Base-by-base conservation (phyloP, 1,140 invertebrate species). In the Teleopsis dalmanni region DNA sequence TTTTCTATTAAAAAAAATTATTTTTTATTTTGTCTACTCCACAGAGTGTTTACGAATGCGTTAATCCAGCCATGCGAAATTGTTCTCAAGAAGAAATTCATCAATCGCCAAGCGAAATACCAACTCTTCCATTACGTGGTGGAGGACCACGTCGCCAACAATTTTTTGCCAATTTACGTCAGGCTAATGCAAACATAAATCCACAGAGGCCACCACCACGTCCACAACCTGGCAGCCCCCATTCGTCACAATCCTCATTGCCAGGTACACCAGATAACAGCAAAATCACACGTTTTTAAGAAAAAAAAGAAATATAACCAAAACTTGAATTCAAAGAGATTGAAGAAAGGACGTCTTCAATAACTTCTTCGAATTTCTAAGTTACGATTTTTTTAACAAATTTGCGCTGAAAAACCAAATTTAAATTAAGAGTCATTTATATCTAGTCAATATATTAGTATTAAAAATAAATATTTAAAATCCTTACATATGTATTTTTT, bases 11-110 rank as follows among this genome's bases (percentile, higher is more conserved):
- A 5, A 11, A 36, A 26, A 3, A 7, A 18, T 10, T 45, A 10
- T 7, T 29, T 29, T 27, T 23, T 10, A 21, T 25, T 45, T 40
- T 47, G 46, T 40, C 7, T 22, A 9, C 37, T 29, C 25, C 26
- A 0, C 34, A 70, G 68, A 70, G 67, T 31, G 65, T 70, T 27
- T 71, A 71, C 18, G 68, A 70, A 54, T 71, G 68, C 27, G 68
- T 71, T 4, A 71, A 71, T 59, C 68, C 68, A 16, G 62, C 65
- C 35, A 68, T 70, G 65, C 62, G 68, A 0, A 60, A 70, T 41
- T 60, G 58, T 23, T 60, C 61, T 8, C 58, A 62, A 41, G 65
- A 66, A 27, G 62, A 66, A 41, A 51, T 60, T 10, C 62, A 63
- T 51, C 62, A 67, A 41, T 65, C 67, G 8, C 65, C 65, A n/a